Base-by-base conservation (phyloP, 2,113 vertebrate species). In the Phasianus colchicus region DNA sequence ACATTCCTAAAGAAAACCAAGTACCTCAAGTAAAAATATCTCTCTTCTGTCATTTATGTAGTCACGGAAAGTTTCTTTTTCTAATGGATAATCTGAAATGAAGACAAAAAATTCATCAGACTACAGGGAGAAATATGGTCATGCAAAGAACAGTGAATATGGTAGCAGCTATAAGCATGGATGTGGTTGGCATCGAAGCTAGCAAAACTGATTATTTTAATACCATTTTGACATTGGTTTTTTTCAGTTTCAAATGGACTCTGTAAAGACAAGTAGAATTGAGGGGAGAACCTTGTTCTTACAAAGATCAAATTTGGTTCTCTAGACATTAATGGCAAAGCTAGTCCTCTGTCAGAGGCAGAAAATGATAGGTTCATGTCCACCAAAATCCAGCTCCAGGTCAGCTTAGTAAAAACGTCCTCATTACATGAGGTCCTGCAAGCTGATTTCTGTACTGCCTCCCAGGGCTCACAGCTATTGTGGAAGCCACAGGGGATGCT, bases 11-110 rank as follows among this genome's bases (percentile, higher is more conserved):
- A 52, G 6, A 34, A 69, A 92, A 42, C 5, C 18, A 36, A 50
- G 57, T 97, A 99, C 99, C 99, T 99, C 98, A 63, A 99, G 88
- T 61, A 98, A 98, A 82, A 99, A 99, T 85, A 98, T 98, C 83
- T 99, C 97, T 30, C 98, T 97, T 89, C 98, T 98, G 96, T 98
- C 97, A 40, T 94, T 55, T 60, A 99, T 91, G 52, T 98, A 98
- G 77, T 98, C 96, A 55, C 66, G 76, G 22, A 98, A 96, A 66
- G 93, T 97, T 60, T 98, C 97, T 82, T 96, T 98, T 52, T 97
- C 95, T 42, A 97, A 4, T n/a, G 97, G 96, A 66, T 95, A 96
- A 85, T 98, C 99, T 99, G 82, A 93, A 85, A 97, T 52, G 13
- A 86, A 50, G 18, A 91, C 18, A 78, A 34, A 43, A 79, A 90